These are phyloP conservation scores for Thysanoteuthis rhombus DNA, from an alignment of 2,888 invertebrate species.

Conservation along the genomic window DNA sequence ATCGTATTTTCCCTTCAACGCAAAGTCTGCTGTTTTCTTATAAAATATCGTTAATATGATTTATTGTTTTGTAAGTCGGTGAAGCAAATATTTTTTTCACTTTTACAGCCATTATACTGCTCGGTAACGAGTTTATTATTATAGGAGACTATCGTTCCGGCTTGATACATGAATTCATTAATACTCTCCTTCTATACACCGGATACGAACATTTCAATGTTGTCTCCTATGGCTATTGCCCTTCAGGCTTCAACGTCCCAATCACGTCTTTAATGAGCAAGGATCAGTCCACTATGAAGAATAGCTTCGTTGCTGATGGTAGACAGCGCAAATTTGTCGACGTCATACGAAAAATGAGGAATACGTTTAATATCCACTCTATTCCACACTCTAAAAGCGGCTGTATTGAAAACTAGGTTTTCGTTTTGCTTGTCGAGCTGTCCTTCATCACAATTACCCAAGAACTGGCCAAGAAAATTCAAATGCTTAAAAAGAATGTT, in stretches of 20 bases:
- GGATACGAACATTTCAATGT: not conserved
- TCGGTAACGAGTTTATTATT: not conserved
- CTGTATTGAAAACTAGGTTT: not conserved
- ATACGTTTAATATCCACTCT: not conserved
- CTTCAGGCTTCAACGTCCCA: slow-evolving; percentile 14
- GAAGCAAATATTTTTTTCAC: not conserved
- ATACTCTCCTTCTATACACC: not conserved
- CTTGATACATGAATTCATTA: not conserved
- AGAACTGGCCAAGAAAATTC: not conserved
- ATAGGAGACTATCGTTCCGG: slow-evolving; percentile 21
- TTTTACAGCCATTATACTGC: not conserved
- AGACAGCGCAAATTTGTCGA: not conserved
- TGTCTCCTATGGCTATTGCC: slow-evolving; percentile 14
- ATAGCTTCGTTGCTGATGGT: not conserved
- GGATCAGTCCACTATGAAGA: not conserved
- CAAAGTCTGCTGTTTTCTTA: no score
- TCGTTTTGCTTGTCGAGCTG: not conserved
- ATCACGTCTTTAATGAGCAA: slow-evolving; percentile 12
- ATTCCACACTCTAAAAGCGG: not conserved
- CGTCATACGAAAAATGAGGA: not conserved
- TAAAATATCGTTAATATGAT: no score
- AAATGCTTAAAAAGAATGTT: not conserved
- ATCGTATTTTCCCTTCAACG: no score
- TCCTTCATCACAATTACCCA: not conserved
- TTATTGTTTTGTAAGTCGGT: not conserved